These are phyloP conservation scores for Epinotia brunnichana DNA, from an alignment of 2,888 invertebrate species.

Conservation along the genomic window DNA sequence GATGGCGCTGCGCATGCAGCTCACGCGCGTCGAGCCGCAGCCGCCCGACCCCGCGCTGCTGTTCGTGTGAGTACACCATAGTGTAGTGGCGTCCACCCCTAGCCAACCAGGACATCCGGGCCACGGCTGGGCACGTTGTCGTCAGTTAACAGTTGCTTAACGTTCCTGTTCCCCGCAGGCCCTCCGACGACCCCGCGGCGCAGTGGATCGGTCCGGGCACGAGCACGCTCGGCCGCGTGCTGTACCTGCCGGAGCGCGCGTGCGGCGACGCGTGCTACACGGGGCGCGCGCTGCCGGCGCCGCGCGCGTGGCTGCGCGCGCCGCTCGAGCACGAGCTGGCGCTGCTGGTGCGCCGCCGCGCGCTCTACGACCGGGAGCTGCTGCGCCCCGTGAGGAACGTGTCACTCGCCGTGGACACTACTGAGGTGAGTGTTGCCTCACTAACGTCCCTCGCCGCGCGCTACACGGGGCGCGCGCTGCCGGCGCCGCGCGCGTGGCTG, in stretches of 20 bases:
- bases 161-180: conserved; percentile 45
- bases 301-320: conserved; percentile 56
- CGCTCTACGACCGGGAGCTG: conserved; percentile 74
- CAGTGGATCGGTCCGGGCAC: conserved; percentile 56
- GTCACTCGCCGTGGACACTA: conserved; percentile 90
- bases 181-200: conserved; percentile 44
- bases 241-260: conserved; percentile 88
- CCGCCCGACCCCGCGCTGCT: conserved; percentile 85
- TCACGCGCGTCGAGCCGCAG: conserved; percentile 86
- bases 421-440: conserved; percentile 69
- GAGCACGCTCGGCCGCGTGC: conserved; percentile 84
- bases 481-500: conserved; percentile 44
- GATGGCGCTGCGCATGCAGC: conserved; percentile 91
- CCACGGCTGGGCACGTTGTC: too few species aligned
- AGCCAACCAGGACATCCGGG: too few species aligned
- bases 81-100: neutral
- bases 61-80: conserved; percentile 75
- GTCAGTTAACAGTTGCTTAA: neutral
- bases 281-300: conserved; percentile 86
- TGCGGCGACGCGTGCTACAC: conserved; percentile 91
- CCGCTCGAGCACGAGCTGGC: conserved; percentile 47
- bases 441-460: too few species aligned
- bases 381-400: conserved; percentile 85
- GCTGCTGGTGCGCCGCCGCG: conserved; percentile 49
- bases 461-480: neutral